A percentile compares a stretch with the other conserved stretches of the same genome.
phyloP scores from a whole-genome alignment of 2,797 vertebrate species.

The Muscicapa striata region DNA sequence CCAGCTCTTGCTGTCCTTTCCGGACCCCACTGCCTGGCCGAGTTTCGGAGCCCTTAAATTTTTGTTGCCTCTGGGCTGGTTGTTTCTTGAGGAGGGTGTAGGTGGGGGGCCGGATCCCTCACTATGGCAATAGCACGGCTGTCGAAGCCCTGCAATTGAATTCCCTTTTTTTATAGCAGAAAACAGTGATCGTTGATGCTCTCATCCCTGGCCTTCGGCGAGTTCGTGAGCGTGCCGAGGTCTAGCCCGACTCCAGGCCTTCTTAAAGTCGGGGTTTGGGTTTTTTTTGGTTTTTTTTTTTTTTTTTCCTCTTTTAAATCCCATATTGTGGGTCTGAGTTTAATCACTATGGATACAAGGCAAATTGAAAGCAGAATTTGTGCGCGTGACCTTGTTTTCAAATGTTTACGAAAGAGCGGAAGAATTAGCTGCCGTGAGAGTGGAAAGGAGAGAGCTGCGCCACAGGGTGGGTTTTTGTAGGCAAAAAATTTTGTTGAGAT shows the following conservation, averaged over 20 bases:
- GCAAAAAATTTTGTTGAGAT: neutral
- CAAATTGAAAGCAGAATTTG: slow-evolving; percentile 67
- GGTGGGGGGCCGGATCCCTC: neutral
- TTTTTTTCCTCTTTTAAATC: neutral
- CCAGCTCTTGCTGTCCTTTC: neutral
- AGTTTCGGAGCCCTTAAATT: neutral
- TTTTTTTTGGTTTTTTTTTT: neutral
- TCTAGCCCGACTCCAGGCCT: neutral
- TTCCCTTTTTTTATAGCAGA: neutral
- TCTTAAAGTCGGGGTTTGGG: neutral
- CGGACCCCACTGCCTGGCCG: accelerated
- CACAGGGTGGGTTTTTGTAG: neutral
- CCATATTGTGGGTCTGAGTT: slow-evolving; percentile 35
- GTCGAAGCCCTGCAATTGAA: neutral
- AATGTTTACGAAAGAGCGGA: slow-evolving; percentile 55
- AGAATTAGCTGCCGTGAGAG: slow-evolving; percentile 31
- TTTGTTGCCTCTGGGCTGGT: neutral
- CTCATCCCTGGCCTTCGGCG: neutral
- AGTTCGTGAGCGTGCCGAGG: accelerated
- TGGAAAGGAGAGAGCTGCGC: neutral
- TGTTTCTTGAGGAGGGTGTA: neutral
- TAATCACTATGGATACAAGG: slow-evolving; percentile 66
- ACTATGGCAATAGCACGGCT: accelerated
- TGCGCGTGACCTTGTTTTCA: slow-evolving; percentile 48
- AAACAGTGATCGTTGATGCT: neutral